Evolutionary conservation across 1,140 invertebrate species (phyloP).

Genomic region (Pollicipes pollicipes): DNA sequence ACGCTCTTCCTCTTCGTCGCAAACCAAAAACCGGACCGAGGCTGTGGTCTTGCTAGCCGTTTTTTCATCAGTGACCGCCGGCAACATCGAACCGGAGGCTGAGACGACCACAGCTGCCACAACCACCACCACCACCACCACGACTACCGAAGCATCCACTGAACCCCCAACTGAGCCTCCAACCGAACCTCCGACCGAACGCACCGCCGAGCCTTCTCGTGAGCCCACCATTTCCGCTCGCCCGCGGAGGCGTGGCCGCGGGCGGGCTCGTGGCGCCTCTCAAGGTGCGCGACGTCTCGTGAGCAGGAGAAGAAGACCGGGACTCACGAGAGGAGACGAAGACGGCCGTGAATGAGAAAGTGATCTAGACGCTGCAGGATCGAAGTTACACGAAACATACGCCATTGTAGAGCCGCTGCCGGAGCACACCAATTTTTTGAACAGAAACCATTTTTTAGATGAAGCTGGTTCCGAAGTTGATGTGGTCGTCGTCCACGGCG

Average conservation of each 20-base stretch:
- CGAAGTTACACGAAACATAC: neutral
- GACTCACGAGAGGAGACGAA: neutral
- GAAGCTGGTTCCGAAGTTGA: neutral
- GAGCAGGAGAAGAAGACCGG: too few relatives aligned
- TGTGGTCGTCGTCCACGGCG: neutral
- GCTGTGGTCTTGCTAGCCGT: neutral
- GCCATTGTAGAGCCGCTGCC: neutral
- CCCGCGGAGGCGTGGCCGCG: too few relatives aligned
- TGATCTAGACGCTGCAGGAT: neutral
- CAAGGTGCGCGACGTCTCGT: too few relatives aligned
- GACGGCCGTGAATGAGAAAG: neutral
- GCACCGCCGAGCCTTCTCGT: neutral
- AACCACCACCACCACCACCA: slow-evolving; percentile 13
- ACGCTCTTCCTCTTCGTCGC: neutral
- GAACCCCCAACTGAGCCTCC: slow-evolving; percentile 14
- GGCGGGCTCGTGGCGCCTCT: too few relatives aligned
- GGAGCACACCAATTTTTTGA: neutral
- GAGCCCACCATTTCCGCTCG: too few relatives aligned
- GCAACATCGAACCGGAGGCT: neutral
- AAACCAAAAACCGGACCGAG: neutral
- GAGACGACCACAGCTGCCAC: slow-evolving; percentile 9
- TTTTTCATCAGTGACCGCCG: neutral
- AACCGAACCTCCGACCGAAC: slow-evolving; percentile 13
- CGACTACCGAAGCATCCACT: slow-evolving; percentile 11
- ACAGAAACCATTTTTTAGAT: neutral